A percentile compares a stretch with the other conserved stretches of the same genome.
Conservation (phyloP, 2,888 invertebrate genomes). For the Hololepta plana region DNA sequence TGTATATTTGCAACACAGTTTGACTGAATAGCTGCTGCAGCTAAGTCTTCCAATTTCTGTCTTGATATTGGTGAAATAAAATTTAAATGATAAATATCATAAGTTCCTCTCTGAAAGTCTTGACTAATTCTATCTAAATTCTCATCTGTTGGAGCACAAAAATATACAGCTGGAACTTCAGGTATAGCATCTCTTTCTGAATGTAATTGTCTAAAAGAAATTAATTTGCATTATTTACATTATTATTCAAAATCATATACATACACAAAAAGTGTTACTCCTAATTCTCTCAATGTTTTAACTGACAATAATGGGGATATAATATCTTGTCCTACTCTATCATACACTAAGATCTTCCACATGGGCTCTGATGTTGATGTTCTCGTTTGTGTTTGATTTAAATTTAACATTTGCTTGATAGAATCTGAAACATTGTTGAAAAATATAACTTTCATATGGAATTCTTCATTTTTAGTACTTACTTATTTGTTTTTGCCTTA, state of each 20-base stretch:
- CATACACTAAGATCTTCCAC: constrained; percentile 94
- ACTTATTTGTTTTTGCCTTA: too few relatives aligned
- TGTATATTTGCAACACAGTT: constrained; percentile 84
- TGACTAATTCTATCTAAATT: constrained; percentile 88
- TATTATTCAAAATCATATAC: constrained; percentile 19
- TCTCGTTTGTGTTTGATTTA: constrained; percentile 67
- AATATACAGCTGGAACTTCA: constrained; percentile 97
- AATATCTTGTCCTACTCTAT: constrained; percentile 92
- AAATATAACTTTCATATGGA: too few relatives aligned
- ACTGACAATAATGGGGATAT: constrained; percentile 93
- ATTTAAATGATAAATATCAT: constrained; percentile 91
- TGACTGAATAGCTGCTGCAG: constrained; percentile 77
- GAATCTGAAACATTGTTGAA: constrained; percentile 44
- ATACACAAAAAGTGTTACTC: constrained; percentile 95
- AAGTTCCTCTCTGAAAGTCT: constrained; percentile 72
- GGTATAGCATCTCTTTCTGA: constrained; percentile 85
- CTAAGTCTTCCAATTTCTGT: constrained; percentile 87
- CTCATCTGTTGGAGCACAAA: constrained; percentile 90
- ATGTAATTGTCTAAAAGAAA: constrained; percentile 52
- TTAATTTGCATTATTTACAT: background rate
- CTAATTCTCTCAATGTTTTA: constrained; percentile 86
- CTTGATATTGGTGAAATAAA: constrained; percentile 90
- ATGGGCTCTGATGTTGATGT: constrained; percentile 67
- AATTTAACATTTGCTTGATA: constrained; percentile 87
- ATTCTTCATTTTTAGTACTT: too few relatives aligned